These are phyloP conservation scores for Oligia fasciuncula DNA, from an alignment of 2,888 invertebrate species.

Conservation along the genomic window DNA sequence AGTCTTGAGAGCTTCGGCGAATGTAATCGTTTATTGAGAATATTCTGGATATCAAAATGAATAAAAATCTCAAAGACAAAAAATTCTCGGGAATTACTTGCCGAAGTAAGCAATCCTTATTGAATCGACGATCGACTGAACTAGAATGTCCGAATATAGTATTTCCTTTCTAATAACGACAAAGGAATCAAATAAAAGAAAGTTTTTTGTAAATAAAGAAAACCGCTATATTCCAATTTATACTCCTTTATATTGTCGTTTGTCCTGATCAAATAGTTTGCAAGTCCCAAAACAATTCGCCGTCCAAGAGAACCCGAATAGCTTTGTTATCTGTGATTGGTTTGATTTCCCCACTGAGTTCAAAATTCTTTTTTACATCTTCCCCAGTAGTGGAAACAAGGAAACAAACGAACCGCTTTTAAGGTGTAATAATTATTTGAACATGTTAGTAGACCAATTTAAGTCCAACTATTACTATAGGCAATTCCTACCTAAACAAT, in stretches of 20 bases:
- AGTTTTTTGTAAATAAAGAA: conserved; percentile 16
- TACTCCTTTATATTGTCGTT: conserved; percentile 15
- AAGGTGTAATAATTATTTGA: too few relatives aligned
- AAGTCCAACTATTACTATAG: too few relatives aligned
- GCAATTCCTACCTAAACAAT: neutral
- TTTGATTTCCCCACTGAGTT: conserved; percentile 8
- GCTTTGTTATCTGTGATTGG: conserved; percentile 32
- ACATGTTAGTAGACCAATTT: neutral
- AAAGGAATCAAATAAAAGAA: conserved; percentile 39
- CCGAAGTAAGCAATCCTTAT: neutral
- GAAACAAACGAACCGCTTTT: neutral
- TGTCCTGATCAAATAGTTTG: conserved; percentile 37
- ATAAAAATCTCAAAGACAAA: neutral
- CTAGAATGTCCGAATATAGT: neutral
- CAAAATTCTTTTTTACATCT: conserved; percentile 11
- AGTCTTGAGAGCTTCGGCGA: neutral
- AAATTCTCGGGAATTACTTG: neutral
- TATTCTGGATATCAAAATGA: neutral
- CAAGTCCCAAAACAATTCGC: conserved; percentile 43
- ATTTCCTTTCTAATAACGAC: conserved; percentile 4
- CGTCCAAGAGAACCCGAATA: conserved; percentile 11
- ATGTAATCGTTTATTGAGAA: neutral
- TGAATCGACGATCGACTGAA: neutral
- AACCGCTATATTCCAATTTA: conserved; percentile 15
- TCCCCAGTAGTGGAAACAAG: too few relatives aligned